Evolutionary conservation across 2,888 invertebrate species (phyloP).

Genomic region (Tinea semifulvella): DNA sequence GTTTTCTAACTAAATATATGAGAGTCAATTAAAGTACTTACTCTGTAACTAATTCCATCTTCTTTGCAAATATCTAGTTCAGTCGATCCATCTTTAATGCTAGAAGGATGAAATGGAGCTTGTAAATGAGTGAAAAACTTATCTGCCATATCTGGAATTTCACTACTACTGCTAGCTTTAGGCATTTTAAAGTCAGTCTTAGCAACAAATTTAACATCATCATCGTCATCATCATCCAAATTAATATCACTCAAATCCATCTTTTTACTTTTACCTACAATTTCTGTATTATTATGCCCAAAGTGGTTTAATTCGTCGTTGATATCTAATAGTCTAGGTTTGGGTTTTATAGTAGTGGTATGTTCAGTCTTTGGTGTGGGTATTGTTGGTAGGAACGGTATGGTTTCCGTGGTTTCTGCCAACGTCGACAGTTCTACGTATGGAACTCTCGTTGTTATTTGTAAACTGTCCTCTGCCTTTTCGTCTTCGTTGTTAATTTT

Average conservation of each 20-base stretch:
- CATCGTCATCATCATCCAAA: constrained; percentile 72
- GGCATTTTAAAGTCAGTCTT: constrained; percentile 14
- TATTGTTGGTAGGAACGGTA: constrained; percentile 10
- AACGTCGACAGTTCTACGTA: not conserved
- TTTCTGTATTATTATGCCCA: constrained; percentile 42
- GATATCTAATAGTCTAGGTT: constrained; percentile 43
- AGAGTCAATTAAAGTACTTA: constrained; percentile 22
- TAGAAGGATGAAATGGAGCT: constrained; percentile 40
- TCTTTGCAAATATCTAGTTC: constrained; percentile 48
- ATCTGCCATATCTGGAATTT: constrained; percentile 36
- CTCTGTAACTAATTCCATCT: constrained; percentile 59
- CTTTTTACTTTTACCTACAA: constrained; percentile 33
- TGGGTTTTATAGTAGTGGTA: constrained; percentile 29
- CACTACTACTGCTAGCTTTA: constrained; percentile 23
- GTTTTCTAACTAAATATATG: too few species aligned
- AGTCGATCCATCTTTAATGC: constrained; percentile 25
- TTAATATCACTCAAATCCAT: constrained; percentile 81
- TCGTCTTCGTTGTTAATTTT: not conserved
- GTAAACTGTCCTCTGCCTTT: constrained; percentile 1
- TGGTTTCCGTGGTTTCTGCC: not conserved
- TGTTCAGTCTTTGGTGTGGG: constrained; percentile 11
- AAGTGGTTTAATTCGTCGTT: constrained; percentile 53
- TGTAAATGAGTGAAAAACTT: constrained; percentile 51
- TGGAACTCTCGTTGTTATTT: not conserved
- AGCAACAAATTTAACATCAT: constrained; percentile 22